These are phyloP conservation scores for Oceanodroma leucorhoa DNA, from an alignment of 2,797 vertebrate genomes.

Conservation along the genomic window DNA sequence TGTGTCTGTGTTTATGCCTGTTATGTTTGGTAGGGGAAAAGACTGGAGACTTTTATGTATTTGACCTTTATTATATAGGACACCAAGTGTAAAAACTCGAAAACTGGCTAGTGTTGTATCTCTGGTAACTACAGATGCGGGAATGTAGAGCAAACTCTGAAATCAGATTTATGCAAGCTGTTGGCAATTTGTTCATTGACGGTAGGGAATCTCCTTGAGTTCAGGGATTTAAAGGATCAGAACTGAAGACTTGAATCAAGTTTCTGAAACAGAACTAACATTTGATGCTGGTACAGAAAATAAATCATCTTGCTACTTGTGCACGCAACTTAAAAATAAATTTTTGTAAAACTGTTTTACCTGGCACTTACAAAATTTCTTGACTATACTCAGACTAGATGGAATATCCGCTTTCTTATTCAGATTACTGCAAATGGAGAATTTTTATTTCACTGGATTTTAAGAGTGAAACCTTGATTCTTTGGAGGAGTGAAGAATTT, in stretches of 20 bases:
- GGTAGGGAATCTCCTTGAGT: not conserved
- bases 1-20: not conserved
- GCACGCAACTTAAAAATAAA: not conserved
- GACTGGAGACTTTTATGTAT: not conserved
- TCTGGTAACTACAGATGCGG: not conserved
- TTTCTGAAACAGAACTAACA: not conserved
- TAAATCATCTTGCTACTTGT: not conserved
- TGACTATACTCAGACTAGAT: not conserved
- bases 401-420: not conserved
- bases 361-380: not conserved
- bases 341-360: not conserved
- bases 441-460: not conserved
- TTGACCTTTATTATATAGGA: rapidly evolving
- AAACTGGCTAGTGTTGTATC: not conserved
- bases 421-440: not conserved
- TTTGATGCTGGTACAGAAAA: not conserved
- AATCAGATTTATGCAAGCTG: not conserved
- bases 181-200: not conserved
- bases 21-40: not conserved
- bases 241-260: not conserved
- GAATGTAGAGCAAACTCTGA: not conserved
- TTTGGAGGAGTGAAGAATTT: not conserved
- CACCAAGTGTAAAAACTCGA: not conserved
- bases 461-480: not conserved
- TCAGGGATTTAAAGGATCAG: not conserved